phyloP scores from a whole-genome alignment of 2,797 vertebrate genomes.

The Danio albolineatus region DNA sequence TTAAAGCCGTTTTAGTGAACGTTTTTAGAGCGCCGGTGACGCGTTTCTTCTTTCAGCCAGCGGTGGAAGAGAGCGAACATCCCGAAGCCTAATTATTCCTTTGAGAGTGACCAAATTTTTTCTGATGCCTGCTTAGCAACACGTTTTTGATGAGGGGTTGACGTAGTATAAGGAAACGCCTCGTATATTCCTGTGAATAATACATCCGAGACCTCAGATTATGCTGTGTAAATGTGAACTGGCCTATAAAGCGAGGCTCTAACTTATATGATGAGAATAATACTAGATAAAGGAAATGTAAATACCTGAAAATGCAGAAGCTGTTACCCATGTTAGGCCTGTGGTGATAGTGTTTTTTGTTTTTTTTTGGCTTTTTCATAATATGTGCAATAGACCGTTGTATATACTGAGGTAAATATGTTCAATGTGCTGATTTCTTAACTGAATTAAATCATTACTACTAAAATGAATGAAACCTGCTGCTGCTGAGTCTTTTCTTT shows the following conservation, averaged over 20 bases:
- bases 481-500: neutral
- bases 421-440: constrained; percentile 84
- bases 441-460: constrained; percentile 83
- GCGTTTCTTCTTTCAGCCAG: constrained; percentile 27
- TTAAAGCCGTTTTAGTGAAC: constrained; percentile 39
- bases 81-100: constrained; percentile 34
- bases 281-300: constrained; percentile 59
- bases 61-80: constrained; percentile 24
- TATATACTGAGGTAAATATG: constrained; percentile 86
- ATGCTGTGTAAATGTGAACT: constrained; percentile 61
- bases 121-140: constrained; percentile 29
- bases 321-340: constrained; percentile 46
- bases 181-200: constrained; percentile 29
- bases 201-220: constrained; percentile 48
- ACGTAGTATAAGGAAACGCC: neutral
- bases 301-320: constrained; percentile 51
- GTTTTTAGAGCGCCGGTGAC: constrained; percentile 23
- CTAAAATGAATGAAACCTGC: constrained; percentile 58
- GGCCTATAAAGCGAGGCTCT: constrained; percentile 52
- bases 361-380: constrained; percentile 69
- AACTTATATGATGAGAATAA: constrained; percentile 51
- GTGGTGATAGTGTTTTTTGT: constrained; percentile 61
- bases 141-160: constrained; percentile 18
- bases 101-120: constrained; percentile 58
- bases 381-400: constrained; percentile 89